phyloP scores from a whole-genome alignment of 1,140 invertebrate species.

The Ceratina japonica region DNA sequence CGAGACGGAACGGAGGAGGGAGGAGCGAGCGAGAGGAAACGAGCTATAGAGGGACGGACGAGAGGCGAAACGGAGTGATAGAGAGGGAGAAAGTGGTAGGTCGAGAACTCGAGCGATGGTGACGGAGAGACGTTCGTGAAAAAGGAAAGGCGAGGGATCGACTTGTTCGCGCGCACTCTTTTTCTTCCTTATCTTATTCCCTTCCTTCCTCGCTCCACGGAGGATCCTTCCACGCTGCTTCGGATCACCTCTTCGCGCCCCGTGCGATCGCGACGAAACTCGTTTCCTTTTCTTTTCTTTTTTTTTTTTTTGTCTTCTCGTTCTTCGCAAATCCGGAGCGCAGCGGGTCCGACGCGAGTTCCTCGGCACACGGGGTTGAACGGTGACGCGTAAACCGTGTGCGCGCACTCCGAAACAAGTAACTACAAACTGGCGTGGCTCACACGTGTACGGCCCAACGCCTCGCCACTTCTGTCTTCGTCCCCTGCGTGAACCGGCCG shows the following conservation, averaged over 20 bases:
- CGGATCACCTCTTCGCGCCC: conserved; percentile 22
- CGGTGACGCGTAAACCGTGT: conserved; percentile 11
- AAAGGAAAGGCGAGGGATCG: conserved; percentile 57
- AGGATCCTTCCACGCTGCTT: conserved; percentile 42
- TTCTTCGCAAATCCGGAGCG: not conserved
- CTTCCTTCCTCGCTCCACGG: conserved; percentile 54
- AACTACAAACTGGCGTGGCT: conserved; percentile 74
- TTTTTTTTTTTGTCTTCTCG: conserved; percentile 8
- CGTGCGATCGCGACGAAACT: conserved; percentile 13
- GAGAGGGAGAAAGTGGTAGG: conserved; percentile 52
- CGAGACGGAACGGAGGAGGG: conserved; percentile 60
- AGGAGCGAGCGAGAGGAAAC: conserved; percentile 61
- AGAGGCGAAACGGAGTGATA: conserved; percentile 31
- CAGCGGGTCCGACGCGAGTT: not conserved
- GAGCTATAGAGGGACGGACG: conserved; percentile 47
- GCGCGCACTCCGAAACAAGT: conserved; percentile 63
- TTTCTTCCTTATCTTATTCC: conserved; percentile 27
- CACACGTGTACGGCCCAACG: conserved; percentile 20
- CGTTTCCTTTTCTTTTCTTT: not conserved
- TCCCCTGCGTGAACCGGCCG: conserved; percentile 46
- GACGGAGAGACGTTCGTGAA: conserved; percentile 56
- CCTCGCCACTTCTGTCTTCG: conserved; percentile 48
- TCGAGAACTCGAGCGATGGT: conserved; percentile 57
- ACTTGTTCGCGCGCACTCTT: conserved; percentile 48
- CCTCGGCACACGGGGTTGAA: conserved; percentile 48